Base-by-base conservation (phyloP, 2,888 invertebrate species). In the Omphaloscelis lunosa region DNA sequence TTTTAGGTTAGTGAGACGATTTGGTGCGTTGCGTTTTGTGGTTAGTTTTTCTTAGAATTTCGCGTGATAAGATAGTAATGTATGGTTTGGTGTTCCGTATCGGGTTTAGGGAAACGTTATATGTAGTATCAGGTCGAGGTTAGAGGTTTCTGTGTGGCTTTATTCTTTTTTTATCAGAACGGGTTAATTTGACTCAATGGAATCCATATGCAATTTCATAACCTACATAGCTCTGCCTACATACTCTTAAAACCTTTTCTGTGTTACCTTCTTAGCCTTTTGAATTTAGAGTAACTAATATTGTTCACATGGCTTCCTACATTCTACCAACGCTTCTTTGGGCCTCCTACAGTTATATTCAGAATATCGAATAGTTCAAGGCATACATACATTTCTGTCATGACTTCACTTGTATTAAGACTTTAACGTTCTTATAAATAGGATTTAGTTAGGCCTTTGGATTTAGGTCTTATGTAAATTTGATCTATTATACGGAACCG, bases 1-100 rank as follows among this genome's bases (percentile, higher is more conserved):
- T 88, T 80, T 85, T 81, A 80, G 87, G 85, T 84, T 84, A 86
- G 79, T 83, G 58, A 83, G 77, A 77, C 78, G 20, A 48, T 74
- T 74, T 74, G 34, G 48, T 68, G 68, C 68, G 34, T 70, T 63
- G 66, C 48, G 75, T 66, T 80, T 56, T 75, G 63, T 68, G 59
- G 71, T 71, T 71, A 17, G n/a, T 59, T 77, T 81, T 88, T 84
- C 85, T 83, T 66, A 85, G 87, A 82, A 87, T 72, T 66, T 70
- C 0, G 39, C 27, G 27, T 63, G 86, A 86, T 87, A 87, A 87
- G 87, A 87, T 87, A 86, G 82, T 80, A 48, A 6, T 66, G 67
- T 75, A 61, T 76, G 45, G 75, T 82, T 84, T 71, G 66, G 82
- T 74, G 63, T 87, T 79, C 67, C 72, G 65, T 84, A 75, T 75